Base-by-base conservation (phyloP, 2,797 vertebrate species). In the Emydoidea blandingii region DNA sequence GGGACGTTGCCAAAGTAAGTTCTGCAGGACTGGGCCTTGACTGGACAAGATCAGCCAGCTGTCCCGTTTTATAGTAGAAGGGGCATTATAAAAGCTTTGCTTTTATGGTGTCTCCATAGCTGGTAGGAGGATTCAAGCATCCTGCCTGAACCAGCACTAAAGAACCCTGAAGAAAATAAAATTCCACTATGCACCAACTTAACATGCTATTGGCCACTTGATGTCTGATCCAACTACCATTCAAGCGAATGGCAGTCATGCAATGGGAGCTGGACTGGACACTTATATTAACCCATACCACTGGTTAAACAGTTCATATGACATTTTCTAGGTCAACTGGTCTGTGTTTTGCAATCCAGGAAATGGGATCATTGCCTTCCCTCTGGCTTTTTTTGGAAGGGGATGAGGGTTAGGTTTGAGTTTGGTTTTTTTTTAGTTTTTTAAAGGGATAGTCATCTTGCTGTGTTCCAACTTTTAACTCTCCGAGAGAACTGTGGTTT, bases 401-500 rank as follows among this genome's bases (percentile, higher is more conserved):
- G 54, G n/a, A 1, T 72, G 79, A 87, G 23, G 49, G 83, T 49
- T 95, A 94, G 90, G 59, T 94, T 92, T 90, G 34, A 16, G 65
- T 9, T 29, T 44, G 7, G 6, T 44, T 44, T 44, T 44, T 12
- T 6, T 31, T 37, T 72, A 19, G 18, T n/a, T 91, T 94, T 92
- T 56, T 90, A 90, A 96, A 91, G 93, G 94, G 95, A 85, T 92
- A 95, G 86, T 1, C 56, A 97, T 92, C 91, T 91, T 94, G 94
- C 91, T 96, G 93, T 94, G 95, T 96, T 94, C 92, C 96, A 95
- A 96, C 97, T 96, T 97, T 97, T 96, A 88, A 79, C 95, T 94
- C 95, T 95, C 94, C 94, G 79, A 95, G 93, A 68, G 95, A 97
- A 96, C 79, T 92, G 92, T 62, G 95, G 92, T 95, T 97, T 96